Evolutionary conservation across 2,113 vertebrate genomes (phyloP).

Genomic region (Pseudonaja textilis): DNA sequence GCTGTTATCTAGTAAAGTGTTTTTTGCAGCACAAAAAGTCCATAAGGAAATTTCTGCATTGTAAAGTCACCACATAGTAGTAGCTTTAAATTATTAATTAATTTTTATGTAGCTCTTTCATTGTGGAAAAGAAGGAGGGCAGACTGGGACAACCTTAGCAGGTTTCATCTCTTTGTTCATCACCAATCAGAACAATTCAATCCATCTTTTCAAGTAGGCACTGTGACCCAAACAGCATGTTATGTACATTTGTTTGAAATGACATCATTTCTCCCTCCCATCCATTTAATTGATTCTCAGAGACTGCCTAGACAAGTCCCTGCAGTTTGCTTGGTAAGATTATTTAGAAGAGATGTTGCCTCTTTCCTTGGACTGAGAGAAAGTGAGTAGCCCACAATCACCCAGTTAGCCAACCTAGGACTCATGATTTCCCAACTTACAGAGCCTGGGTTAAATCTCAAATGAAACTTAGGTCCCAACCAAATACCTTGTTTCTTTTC

Average conservation of each 20-base stretch:
- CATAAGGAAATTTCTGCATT: neutral
- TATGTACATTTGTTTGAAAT: neutral
- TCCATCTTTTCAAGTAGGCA: neutral
- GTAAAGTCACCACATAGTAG: neutral
- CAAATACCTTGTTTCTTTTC: neutral
- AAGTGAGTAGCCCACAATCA: neutral
- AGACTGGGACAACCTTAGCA: neutral
- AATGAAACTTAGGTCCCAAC: neutral
- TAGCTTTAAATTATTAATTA: neutral
- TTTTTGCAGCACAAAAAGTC: neutral
- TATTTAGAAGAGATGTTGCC: neutral
- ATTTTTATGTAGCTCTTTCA: neutral
- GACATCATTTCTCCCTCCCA: neutral
- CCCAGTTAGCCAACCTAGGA: neutral
- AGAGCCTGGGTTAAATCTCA: neutral
- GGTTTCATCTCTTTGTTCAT: neutral
- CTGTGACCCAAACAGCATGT: neutral
- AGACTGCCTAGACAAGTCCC: neutral
- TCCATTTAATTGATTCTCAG: neutral
- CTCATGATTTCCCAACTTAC: neutral
- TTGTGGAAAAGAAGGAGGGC: neutral
- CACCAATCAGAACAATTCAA: neutral
- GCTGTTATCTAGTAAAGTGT: neutral
- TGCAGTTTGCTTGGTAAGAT: neutral
- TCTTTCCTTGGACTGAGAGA: neutral